These are phyloP conservation scores for Rhogogaster chlorosoma DNA, from an alignment of 2,888 invertebrate species.

Conservation along the genomic window DNA sequence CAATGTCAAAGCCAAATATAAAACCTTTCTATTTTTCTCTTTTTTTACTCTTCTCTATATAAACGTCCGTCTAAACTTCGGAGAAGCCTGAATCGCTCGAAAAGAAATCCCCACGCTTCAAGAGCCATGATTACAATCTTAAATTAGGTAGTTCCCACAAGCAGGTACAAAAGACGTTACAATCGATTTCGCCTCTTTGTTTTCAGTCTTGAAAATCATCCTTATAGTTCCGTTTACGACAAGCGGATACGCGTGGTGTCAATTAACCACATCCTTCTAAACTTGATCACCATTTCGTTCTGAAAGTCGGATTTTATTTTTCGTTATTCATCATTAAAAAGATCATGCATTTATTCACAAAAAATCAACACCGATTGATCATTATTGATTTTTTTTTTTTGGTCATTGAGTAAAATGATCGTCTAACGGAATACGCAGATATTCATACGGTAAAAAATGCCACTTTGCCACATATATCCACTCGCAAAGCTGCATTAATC, in stretches of 20 bases:
- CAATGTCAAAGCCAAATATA: not conserved
- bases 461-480: not conserved
- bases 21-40: not conserved
- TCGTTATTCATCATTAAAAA: not conserved
- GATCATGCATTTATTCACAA: not conserved
- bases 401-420: not conserved
- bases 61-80: not conserved
- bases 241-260: not conserved
- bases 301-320: not conserved
- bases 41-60: not conserved
- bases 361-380: not conserved
- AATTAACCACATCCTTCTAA: not conserved
- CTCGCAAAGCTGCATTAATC: not conserved
- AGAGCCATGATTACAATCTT: not conserved
- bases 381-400: too few species aligned
- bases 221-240: not conserved
- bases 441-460: not conserved
- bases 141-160: constrained; percentile 11
- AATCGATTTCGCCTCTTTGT: not conserved
- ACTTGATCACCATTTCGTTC: not conserved
- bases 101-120: not conserved
- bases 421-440: not conserved
- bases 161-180: not conserved
- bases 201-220: not conserved
- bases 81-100: not conserved